Conservation (phyloP, 2,888 invertebrate genomes). For the Hecatera dysodea region DNA sequence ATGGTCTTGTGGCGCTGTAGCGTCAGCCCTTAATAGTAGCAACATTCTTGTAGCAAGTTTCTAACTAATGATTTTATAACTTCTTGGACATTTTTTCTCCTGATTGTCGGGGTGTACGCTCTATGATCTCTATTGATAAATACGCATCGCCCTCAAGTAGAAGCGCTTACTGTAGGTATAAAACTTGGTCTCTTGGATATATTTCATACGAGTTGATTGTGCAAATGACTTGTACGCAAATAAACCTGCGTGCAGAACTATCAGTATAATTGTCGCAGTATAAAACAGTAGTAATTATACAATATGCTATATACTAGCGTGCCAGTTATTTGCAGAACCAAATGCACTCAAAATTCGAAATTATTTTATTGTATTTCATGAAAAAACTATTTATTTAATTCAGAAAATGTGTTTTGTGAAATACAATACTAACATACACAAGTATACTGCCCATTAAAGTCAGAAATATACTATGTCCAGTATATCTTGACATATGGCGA, state of each 20-base stretch:
- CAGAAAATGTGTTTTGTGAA: slow-evolving; percentile 22
- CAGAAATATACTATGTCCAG: slow-evolving; percentile 51
- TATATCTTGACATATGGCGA: slow-evolving; percentile 54
- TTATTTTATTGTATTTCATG: slow-evolving; percentile 20
- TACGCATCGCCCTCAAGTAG: too few species aligned
- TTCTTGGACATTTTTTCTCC: too few species aligned
- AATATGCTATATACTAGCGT: not conserved
- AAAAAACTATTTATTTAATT: slow-evolving; percentile 8
- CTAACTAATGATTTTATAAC: too few species aligned
- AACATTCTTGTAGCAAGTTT: too few species aligned
- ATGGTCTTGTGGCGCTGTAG: too few species aligned
- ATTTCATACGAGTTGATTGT: not conserved
- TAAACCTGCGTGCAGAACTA: not conserved
- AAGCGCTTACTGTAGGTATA: not conserved
- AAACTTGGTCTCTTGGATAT: slow-evolving; percentile 21
- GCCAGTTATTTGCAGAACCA: slow-evolving; percentile 16
- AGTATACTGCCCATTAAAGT: slow-evolving; percentile 50
- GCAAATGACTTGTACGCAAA: slow-evolving; percentile 1
- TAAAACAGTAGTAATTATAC: not conserved
- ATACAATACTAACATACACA: slow-evolving; percentile 38
- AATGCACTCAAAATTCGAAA: not conserved
- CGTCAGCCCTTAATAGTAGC: too few species aligned
- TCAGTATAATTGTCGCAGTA: too few species aligned
- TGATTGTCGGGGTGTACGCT: too few species aligned
- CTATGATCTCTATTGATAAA: too few species aligned